Evolutionary conservation across 1,140 invertebrate species (phyloP), one percentile per base, ranked within the genome.

Genomic region (Watersipora subatra): DNA sequence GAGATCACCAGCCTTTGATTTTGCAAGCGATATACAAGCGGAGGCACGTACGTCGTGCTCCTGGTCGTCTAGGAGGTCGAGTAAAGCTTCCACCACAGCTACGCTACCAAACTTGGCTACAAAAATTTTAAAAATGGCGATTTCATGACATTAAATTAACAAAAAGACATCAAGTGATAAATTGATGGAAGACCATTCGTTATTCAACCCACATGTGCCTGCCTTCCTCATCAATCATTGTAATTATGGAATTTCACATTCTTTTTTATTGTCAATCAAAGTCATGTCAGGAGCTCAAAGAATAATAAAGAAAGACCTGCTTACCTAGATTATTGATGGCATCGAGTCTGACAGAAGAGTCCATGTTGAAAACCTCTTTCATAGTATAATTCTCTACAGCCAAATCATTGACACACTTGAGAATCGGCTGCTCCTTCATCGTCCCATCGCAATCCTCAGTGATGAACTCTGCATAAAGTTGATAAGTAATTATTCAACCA

Each of bases 251-350:
- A n/a, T n/a, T n/a, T n/a, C n/a, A n/a, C n/a, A n/a, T n/a, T n/a
- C n/a, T n/a, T n/a, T n/a, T n/a, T n/a, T n/a, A n/a, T n/a, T n/a
- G n/a, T n/a, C n/a, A n/a, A n/a, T n/a, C n/a, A n/a, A n/a, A n/a
- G n/a, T n/a, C n/a, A n/a, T n/a, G n/a, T n/a, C n/a, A n/a, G n/a
- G n/a, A n/a, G n/a, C n/a, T n/a, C n/a, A n/a, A n/a, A n/a, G n/a
- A n/a, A n/a, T n/a, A n/a, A n/a, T n/a, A n/a, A n/a, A n/a, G n/a
- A n/a, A n/a, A n/a, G n/a, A n/a, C n/a, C n/a, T n/a, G n/a, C 65
- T 66, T 67, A 76, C 75, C 72, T 34, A 76, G 65, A 64, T 75
- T 74, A 62, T 74, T 69, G 63, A 76, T 76, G 61, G 75, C 75
- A 57, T 75, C 71, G n/a, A 76, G 70, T 46, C 75, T 63, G 7